phyloP scores from a whole-genome alignment of 2,888 invertebrate species.

The Arctia plantaginis region DNA sequence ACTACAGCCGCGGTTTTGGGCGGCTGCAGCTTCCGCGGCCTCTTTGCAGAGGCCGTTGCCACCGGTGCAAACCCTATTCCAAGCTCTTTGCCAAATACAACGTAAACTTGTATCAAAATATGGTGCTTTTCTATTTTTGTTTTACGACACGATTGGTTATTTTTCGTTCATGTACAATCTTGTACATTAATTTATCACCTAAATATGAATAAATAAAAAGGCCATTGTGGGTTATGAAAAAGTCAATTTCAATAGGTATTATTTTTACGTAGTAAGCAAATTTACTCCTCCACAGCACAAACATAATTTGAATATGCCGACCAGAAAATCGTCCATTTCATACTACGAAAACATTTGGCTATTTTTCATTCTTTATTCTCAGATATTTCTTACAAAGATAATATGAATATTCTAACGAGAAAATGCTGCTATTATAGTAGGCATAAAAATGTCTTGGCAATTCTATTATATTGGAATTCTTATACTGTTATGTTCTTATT shows the following conservation, averaged over 20 bases:
- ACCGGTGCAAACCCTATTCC: too few species aligned
- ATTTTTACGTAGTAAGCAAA: neutral
- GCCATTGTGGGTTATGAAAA: neutral
- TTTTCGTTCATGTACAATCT: neutral
- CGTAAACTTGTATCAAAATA: neutral
- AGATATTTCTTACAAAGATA: neutral
- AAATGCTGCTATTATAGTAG: neutral
- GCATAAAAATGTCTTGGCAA: neutral
- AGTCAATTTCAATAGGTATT: neutral
- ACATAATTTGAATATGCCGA: neutral
- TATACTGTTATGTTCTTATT: neutral
- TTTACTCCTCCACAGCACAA: neutral
- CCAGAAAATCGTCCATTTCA: neutral
- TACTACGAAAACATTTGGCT: neutral
- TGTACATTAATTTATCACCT: too few species aligned
- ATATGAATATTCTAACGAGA: slow-evolving; percentile 1
- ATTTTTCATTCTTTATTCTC: neutral
- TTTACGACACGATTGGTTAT: neutral
- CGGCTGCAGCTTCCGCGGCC: too few species aligned
- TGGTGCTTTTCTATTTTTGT: too few species aligned
- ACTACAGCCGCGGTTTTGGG: too few species aligned
- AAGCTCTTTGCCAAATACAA: too few species aligned
- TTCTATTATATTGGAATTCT: neutral
- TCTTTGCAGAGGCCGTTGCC: too few species aligned
- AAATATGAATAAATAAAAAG: neutral